Evolutionary conservation across 92 coral and sea anemone species (phyloP), one percentile per base, ranked within the genome.

Genomic region (Parazoanthus darwini): DNA sequence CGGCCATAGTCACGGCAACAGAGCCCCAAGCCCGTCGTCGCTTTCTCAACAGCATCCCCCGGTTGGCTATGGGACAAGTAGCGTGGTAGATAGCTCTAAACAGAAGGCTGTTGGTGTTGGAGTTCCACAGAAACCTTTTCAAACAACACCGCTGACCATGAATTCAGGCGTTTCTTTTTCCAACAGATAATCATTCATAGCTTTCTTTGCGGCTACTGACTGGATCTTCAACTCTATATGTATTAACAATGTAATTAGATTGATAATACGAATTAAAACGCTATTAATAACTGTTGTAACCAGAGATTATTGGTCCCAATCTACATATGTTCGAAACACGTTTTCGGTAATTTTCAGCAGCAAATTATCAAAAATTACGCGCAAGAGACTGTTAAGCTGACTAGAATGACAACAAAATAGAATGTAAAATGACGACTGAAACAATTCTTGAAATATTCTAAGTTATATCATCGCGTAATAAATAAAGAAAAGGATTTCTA

Each of bases 101-200:
- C 85, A 14, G 18, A 80, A 80, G 46, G 36, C 85, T 18, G 46
- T 38, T 80, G 85, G 51, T 14, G 48, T 26, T 35, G 58, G 85
- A 58, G 15, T 72, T 11, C 13, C 51, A 58, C 85, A 80, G 71
- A 80, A 80, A 80, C 73, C 58, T 3, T 29, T 73, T 10, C 85
- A 80, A 80, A 33, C 50, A 48, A 80, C 85, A 14, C 85, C 85
- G 48, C 73, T 58, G 46, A 16, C 50, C 16, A 80, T 80, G 44
- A 80, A 80, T 46, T 15, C 85, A 13, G 85, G 15, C n/a, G 73
- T 58, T 25, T 56, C 73, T 2, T 36, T 22, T 58, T 58, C 85
- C 9, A 58, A 80, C 25, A 80, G 85, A 79, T 79, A 48, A 58
- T 58, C 22, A 3, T 58, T 58, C 2, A 58, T 58, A 14, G 22